Conservation (phyloP, 2,888 invertebrate species). For the Hyalella azteca region DNA sequence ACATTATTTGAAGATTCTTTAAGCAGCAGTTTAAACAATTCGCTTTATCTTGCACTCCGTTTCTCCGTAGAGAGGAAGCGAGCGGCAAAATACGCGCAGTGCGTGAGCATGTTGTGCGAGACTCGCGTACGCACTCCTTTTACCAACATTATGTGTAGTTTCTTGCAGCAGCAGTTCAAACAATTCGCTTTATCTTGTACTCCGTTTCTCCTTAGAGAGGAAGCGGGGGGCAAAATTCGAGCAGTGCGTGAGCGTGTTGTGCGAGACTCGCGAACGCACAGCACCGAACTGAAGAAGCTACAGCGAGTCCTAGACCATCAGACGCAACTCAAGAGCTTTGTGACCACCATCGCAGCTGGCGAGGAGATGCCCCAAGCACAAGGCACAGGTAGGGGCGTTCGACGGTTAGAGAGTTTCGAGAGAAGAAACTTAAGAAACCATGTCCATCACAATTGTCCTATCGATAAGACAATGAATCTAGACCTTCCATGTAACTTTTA, state of each 20-base stretch:
- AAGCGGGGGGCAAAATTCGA: slow-evolving; percentile 55
- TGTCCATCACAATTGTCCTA: no score
- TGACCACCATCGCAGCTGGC: slow-evolving; percentile 54
- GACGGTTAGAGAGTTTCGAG: no score
- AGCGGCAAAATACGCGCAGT: slow-evolving; percentile 55
- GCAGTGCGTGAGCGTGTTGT: slow-evolving; percentile 50
- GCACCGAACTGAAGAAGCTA: slow-evolving; percentile 55
- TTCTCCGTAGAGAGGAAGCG: slow-evolving; percentile 53
- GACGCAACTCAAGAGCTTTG: slow-evolving; percentile 50
- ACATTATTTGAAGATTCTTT: no score
- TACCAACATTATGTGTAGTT: no score
- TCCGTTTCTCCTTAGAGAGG: slow-evolving; percentile 51
- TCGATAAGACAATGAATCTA: no score
- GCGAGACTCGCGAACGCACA: slow-evolving; percentile 49
- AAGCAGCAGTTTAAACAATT: no score
- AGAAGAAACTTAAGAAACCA: no score
- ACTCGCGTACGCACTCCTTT: slow-evolving; percentile 49
- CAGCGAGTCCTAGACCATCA: slow-evolving; percentile 57
- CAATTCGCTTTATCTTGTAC: no score
- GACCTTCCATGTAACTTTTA: no score
- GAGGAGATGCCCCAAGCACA: slow-evolving; percentile 46
- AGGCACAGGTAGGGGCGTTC: slow-evolving; percentile 7
- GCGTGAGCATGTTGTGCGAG: slow-evolving; percentile 48
- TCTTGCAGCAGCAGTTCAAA: no score
- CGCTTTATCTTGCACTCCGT: no score